phyloP scores from a whole-genome alignment of 2,888 invertebrate species.

The Philaethria dido region DNA sequence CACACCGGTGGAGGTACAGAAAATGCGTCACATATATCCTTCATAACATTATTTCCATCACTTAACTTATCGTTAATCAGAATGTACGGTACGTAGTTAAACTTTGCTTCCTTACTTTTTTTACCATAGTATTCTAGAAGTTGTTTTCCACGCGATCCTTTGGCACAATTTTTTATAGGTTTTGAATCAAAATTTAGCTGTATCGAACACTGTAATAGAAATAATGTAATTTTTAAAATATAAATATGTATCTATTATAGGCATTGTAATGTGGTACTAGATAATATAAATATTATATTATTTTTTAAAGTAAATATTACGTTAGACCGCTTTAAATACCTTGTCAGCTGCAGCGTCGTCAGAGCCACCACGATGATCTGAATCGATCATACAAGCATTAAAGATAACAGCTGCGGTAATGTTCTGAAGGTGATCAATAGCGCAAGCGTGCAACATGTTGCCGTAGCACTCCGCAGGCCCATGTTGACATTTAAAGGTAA shows the following conservation, averaged over 20 bases:
- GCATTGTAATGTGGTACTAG: too few relatives aligned
- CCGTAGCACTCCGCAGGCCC: slow-evolving; percentile 89
- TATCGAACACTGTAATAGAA: slow-evolving; percentile 55
- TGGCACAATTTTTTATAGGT: slow-evolving; percentile 53
- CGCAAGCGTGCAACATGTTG: slow-evolving; percentile 92
- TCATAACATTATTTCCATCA: slow-evolving; percentile 48
- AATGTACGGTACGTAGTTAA: slow-evolving; percentile 55
- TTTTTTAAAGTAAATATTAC: not conserved
- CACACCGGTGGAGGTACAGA: slow-evolving; percentile 47
- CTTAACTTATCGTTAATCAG: slow-evolving; percentile 51
- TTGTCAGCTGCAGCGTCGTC: slow-evolving; percentile 45
- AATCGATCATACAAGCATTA: slow-evolving; percentile 87
- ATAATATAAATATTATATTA: not conserved
- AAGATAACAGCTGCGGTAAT: slow-evolving; percentile 83
- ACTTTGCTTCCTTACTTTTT: slow-evolving; percentile 50
- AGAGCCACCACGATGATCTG: slow-evolving; percentile 36
- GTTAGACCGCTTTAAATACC: slow-evolving; percentile 28
- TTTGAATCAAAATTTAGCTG: slow-evolving; percentile 45
- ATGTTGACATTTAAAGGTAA: slow-evolving; percentile 89
- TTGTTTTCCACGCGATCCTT: slow-evolving; percentile 47
- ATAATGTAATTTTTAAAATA: not conserved
- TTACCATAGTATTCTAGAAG: slow-evolving; percentile 56
- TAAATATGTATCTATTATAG: not conserved
- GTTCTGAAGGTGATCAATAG: slow-evolving; percentile 85
- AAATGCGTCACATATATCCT: slow-evolving; percentile 49